A percentile compares a stretch with the other conserved stretches of the same genome.
phyloP scores from a whole-genome alignment of 2,113 vertebrate species.

The Caloenas nicobarica region DNA sequence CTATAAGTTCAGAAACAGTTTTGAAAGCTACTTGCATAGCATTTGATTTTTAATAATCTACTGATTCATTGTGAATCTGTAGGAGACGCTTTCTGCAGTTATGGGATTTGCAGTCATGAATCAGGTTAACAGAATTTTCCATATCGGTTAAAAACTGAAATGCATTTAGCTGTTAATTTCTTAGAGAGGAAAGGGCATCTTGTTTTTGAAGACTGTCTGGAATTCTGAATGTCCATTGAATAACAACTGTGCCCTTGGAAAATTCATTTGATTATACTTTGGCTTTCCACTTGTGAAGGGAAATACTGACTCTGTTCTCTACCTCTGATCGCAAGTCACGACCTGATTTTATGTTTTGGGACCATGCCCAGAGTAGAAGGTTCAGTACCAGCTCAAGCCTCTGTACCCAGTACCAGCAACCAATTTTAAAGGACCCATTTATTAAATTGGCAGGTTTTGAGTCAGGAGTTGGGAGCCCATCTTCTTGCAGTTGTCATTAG shows the following conservation, averaged over 20 bases:
- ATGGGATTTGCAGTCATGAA: background rate
- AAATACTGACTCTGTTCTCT: background rate
- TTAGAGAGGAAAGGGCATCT: background rate
- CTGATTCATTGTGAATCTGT: background rate
- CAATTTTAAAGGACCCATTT: background rate
- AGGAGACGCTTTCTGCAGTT: background rate
- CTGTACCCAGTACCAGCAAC: background rate
- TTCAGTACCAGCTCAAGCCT: background rate
- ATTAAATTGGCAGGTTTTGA: background rate
- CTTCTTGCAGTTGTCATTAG: background rate
- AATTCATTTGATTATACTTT: background rate
- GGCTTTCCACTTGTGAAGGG: background rate
- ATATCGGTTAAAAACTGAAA: background rate
- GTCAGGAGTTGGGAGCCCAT: background rate
- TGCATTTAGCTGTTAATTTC: background rate
- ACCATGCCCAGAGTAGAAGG: background rate
- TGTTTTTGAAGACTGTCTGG: background rate
- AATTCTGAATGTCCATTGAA: background rate
- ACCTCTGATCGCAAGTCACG: background rate
- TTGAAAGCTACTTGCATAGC: background rate
- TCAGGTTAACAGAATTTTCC: background rate
- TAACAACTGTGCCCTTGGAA: background rate
- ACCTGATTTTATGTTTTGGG: background rate
- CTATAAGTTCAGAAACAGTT: background rate
- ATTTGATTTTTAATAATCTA: background rate